Evolutionary conservation across 2,888 invertebrate species (phyloP), one percentile per base, ranked within the genome.

Genomic region (Branchipolynoe longqiensis): DNA sequence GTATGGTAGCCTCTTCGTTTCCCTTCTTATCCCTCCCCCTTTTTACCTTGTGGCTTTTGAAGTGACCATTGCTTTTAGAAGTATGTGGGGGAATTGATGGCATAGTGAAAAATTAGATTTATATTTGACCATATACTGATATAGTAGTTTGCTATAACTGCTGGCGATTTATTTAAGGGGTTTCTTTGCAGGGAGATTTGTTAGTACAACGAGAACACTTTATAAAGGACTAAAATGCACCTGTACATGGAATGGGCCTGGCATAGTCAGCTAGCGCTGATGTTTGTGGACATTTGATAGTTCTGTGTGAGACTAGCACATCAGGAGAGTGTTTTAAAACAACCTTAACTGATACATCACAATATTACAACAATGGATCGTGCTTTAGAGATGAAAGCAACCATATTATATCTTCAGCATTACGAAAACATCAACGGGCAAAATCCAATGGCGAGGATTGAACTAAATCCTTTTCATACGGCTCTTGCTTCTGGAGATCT

Each of bases 381-480:
- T 25, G 48, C 41, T 4, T 31, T 78, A 22, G 48, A 78, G 4
- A 14, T 48, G 12, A 78, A 41, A 41, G 41, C 54, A 8, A 48
- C 31, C 28, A 28, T 41, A 12, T 28, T 78, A 4, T 78, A 78
- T 18, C 14, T 78, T n/a, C 12, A 25, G 25, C 54, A 48, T n/a
- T 41, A 48, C 48, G n/a, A 78, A 1, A 28, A 12, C n/a, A 8
- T 78, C 25, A 28, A 28, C 18, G 3, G 48, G 1, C 22, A n/a
- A 48, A 41, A 78, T n/a, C 41, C 78, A 1, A 28, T 48, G 8
- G 28, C 41, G 1, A 48, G 31, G 28, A 78, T 78, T 41, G 78
- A 78, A 22, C 78, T 78, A 28, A 78, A 41, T 4, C 82, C 82
- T 14, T 82, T 82, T 33, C 82, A 82, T 22, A 28, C 56, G 8